These are phyloP conservation scores for Cheilosia vernalis DNA, from an alignment of 2,888 invertebrate species.

Conservation along the genomic window DNA sequence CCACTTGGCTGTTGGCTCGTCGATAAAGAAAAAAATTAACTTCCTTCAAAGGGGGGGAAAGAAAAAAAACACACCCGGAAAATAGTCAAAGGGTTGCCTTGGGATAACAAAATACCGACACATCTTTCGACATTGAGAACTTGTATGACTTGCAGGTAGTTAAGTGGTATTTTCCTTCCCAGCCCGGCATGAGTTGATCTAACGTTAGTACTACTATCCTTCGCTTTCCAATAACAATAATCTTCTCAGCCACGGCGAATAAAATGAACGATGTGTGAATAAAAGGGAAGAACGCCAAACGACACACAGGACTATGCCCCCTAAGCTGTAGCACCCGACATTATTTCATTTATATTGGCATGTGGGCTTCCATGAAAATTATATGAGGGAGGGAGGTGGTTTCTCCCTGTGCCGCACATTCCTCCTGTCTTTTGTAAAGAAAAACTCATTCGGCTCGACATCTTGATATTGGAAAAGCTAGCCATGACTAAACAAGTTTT, in stretches of 20 bases:
- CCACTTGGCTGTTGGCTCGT: constrained; percentile 25
- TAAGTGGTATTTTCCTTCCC: constrained; percentile 53
- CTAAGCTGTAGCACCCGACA: constrained; percentile 39
- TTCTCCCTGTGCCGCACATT: constrained; percentile 6
- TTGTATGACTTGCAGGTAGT: constrained; percentile 68
- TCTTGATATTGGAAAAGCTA: constrained; percentile 53
- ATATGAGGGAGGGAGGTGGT: constrained; percentile 18
- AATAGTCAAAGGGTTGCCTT: constrained; percentile 43
- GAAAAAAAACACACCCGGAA: constrained; percentile 32
- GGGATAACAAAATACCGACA: constrained; percentile 1
- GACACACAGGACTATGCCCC: constrained; percentile 12
- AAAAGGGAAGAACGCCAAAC: constrained; percentile 50
- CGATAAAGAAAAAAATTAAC: constrained; percentile 60
- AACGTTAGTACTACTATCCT: constrained; percentile 1
- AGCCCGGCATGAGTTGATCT: constrained; percentile 50
- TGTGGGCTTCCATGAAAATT: constrained; percentile 43
- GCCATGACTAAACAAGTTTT: constrained; percentile 47
- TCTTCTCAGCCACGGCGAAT: constrained; percentile 9
- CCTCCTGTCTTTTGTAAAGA: constrained; percentile 3
- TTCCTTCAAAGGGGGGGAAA: constrained; percentile 19
- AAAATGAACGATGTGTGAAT: constrained; percentile 52
- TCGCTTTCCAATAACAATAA: constrained; percentile 34
- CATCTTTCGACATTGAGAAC: constrained; percentile 37
- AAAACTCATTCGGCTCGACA: constrained; percentile 48
- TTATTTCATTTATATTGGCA: constrained; percentile 59